phyloP scores from a whole-genome alignment of 2,113 vertebrate genomes.

The Pristiophorus japonicus region DNA sequence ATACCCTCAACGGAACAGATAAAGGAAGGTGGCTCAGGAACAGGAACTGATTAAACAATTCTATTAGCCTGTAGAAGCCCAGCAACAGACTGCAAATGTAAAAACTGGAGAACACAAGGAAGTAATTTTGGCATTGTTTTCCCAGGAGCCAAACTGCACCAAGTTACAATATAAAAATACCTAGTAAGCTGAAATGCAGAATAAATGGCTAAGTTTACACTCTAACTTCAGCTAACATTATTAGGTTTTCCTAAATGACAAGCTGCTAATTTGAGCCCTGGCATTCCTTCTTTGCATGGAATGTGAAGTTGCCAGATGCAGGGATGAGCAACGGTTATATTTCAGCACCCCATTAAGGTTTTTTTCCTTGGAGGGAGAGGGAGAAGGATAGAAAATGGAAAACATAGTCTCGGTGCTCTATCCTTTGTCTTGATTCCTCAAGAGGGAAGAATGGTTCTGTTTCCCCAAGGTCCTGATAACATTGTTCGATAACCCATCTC shows the following conservation, averaged over 20 bases:
- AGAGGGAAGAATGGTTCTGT: not conserved
- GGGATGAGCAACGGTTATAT: not conserved
- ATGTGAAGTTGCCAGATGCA: not conserved
- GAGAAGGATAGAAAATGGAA: not conserved
- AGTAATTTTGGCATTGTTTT: not conserved
- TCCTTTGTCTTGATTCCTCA: not conserved
- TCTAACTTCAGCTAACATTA: not conserved
- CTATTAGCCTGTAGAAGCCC: not conserved
- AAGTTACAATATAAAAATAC: not conserved
- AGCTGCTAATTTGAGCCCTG: not conserved
- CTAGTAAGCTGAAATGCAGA: not conserved
- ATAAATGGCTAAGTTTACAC: not conserved
- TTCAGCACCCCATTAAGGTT: not conserved
- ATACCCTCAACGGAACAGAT: not conserved
- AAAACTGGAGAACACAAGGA: not conserved
- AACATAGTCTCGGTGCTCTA: not conserved
- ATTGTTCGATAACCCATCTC: not conserved
- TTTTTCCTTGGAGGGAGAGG: not conserved
- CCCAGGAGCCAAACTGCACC: not conserved
- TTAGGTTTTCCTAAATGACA: not conserved
- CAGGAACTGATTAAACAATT: not conserved
- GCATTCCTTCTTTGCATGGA: not conserved
- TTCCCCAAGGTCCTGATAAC: not conserved
- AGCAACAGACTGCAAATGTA: not conserved
- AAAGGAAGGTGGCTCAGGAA: not conserved